phyloP scores from a whole-genome alignment of 2,113 vertebrate genomes.

The Isurus oxyrinchus region DNA sequence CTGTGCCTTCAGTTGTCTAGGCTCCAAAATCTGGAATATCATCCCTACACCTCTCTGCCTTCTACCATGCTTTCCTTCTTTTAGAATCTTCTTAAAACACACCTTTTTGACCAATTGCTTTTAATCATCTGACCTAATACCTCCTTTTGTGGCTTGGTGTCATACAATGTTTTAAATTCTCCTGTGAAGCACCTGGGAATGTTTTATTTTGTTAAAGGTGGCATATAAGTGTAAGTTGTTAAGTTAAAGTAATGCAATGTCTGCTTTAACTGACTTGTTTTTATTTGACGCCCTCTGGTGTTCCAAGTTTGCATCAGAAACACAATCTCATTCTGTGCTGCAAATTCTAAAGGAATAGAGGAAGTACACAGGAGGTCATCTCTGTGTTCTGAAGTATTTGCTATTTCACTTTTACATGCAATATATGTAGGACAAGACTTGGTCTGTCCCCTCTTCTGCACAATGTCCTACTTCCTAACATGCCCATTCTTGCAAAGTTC shows the following conservation, averaged over 20 bases:
- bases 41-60: too few species aligned
- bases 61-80: too few species aligned
- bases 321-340: background rate
- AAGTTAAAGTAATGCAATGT: background rate
- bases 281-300: slow-evolving; percentile 11
- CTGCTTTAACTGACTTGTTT: background rate
- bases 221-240: background rate
- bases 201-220: too few species aligned
- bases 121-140: too few species aligned
- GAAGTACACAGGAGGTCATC: background rate
- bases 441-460: background rate
- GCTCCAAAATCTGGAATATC: too few species aligned
- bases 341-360: background rate
- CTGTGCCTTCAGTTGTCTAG: too few species aligned
- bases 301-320: background rate
- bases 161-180: too few species aligned
- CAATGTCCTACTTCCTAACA: background rate
- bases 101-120: too few species aligned
- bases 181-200: too few species aligned
- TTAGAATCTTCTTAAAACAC: too few species aligned
- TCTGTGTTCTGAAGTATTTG: background rate
- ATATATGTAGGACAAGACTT: background rate
- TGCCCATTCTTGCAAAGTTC: background rate
- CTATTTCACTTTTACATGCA: background rate
- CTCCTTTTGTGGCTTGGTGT: too few species aligned